Percentiles rank a stretch among this genome's conserved stretches.
These are phyloP conservation scores for Monodelphis domestica DNA, from an alignment of 2,797 vertebrate species.

Conservation along the genomic window DNA sequence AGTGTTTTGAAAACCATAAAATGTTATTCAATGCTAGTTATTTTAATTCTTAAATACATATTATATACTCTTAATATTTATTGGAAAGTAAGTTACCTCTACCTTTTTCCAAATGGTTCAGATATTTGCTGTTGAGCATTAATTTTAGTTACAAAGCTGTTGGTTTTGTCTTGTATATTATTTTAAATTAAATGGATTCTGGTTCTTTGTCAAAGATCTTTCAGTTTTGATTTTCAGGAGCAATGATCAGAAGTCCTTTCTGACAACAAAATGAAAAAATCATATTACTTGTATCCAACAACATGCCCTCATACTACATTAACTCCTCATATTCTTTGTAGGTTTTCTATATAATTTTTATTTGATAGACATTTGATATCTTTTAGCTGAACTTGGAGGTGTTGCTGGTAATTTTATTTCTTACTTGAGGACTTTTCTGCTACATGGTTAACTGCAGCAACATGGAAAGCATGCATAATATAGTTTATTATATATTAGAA, in stretches of 20 bases:
- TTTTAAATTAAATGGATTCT: constrained; percentile 50
- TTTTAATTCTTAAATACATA: neutral
- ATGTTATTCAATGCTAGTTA: neutral
- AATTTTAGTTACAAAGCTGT: constrained; percentile 11
- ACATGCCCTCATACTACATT: constrained; percentile 51
- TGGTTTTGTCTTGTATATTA: neutral
- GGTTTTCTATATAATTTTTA: constrained; percentile 54
- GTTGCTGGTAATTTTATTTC: constrained; percentile 66
- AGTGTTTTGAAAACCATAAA: neutral
- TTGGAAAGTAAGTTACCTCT: neutral
- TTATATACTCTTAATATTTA: neutral
- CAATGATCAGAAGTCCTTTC: constrained; percentile 59
- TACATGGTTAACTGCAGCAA: constrained; percentile 8
- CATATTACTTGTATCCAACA: constrained; percentile 72
- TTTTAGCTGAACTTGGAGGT: constrained; percentile 54
- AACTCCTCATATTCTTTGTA: constrained; percentile 54
- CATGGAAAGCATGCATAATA: constrained; percentile 15
- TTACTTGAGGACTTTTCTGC: neutral
- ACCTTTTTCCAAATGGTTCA: neutral
- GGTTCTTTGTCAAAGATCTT: constrained; percentile 53
- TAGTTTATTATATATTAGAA: constrained; percentile 22
- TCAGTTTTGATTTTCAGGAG: constrained; percentile 50
- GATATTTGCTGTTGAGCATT: neutral
- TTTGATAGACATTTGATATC: constrained; percentile 72
- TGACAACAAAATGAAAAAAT: constrained; percentile 65